Conservation (phyloP, 2,888 invertebrate species). For the Tridacna gigas region DNA sequence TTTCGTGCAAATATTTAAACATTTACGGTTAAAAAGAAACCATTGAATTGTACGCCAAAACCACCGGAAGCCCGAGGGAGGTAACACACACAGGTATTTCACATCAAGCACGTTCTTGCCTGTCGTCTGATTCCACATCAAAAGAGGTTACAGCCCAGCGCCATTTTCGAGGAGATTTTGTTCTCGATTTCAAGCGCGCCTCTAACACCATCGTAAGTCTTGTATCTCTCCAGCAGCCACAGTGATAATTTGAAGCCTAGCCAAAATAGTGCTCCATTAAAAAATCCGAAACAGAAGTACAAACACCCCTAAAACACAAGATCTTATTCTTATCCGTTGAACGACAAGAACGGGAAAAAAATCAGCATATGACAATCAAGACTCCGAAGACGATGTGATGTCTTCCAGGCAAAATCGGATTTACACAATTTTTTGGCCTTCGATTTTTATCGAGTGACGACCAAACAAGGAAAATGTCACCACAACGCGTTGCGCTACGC, state of each 20-base stretch:
- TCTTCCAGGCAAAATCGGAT: not conserved
- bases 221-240: too few species aligned
- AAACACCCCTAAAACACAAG: too few species aligned
- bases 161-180: constrained; percentile 48
- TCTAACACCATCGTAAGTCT: constrained; percentile 58
- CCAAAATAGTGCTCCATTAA: too few species aligned
- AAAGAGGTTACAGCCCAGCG: constrained; percentile 45
- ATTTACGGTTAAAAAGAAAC: not conserved
- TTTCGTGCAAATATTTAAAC: constrained; percentile 15
- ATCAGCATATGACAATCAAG: too few species aligned
- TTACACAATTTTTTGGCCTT: constrained; percentile 3
- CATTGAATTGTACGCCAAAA: not conserved
- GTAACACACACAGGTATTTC: constrained; percentile 7
- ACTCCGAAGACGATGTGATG: not conserved
- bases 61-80: not conserved
- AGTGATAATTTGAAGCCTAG: too few species aligned
- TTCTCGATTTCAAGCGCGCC: constrained; percentile 46
- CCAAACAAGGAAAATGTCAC: not conserved
- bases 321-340: too few species aligned
- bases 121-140: constrained; percentile 55
- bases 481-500: not conserved
- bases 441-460: not conserved
- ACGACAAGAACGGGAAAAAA: too few species aligned
- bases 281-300: too few species aligned
- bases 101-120: constrained; percentile 55